Conservation (phyloP, 2,797 vertebrate species). For the Chanos chanos region DNA sequence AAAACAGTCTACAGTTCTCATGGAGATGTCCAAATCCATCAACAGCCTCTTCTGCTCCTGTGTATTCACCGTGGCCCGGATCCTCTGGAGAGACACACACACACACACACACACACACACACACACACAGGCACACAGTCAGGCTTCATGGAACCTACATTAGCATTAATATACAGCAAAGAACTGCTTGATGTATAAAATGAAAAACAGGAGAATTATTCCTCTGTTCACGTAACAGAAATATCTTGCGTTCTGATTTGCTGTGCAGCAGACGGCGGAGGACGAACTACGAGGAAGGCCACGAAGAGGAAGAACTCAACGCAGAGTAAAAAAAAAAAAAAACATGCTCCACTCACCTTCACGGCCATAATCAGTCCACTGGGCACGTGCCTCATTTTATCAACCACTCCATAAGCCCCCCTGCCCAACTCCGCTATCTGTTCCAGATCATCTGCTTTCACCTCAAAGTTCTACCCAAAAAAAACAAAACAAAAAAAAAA, state of each 20-base stretch:
- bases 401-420: slow-evolving; percentile 94
- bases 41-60: slow-evolving; percentile 94
- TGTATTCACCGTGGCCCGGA: slow-evolving; percentile 92
- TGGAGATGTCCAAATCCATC: slow-evolving; percentile 95
- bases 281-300: too few relatives aligned
- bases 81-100: slow-evolving; percentile 69
- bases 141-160: too few relatives aligned
- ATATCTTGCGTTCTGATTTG: too few relatives aligned
- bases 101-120: too few relatives aligned
- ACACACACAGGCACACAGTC: too few relatives aligned
- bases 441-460: slow-evolving; percentile 98
- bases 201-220: too few relatives aligned
- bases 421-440: slow-evolving; percentile 91
- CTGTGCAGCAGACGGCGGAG: too few relatives aligned
- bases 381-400: slow-evolving; percentile 93
- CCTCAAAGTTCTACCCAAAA: slow-evolving; percentile 87
- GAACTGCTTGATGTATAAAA: too few relatives aligned
- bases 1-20: slow-evolving; percentile 94
- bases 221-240: too few relatives aligned
- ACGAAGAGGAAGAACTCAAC: too few relatives aligned
- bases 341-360: slow-evolving; percentile 90
- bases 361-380: slow-evolving; percentile 97
- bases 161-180: too few relatives aligned
- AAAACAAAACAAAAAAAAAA: neutral
- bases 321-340: too few relatives aligned